These are phyloP conservation scores for Colossoma macropomum DNA, from an alignment of 2,113 vertebrate genomes.

Conservation along the genomic window DNA sequence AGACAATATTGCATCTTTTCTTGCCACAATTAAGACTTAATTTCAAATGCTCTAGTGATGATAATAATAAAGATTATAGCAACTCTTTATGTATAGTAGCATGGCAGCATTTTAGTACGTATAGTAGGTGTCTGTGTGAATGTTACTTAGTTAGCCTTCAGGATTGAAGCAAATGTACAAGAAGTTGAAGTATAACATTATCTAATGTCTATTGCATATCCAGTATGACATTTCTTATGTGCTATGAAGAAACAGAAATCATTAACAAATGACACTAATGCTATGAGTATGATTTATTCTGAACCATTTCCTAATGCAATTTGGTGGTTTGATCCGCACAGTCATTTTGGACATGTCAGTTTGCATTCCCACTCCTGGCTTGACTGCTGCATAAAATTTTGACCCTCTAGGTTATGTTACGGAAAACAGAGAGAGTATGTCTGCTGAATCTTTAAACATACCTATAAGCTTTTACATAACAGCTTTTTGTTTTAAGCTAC, in stretches of 20 bases:
- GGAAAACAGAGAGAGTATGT: not conserved
- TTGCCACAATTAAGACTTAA: no score
- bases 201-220: not conserved
- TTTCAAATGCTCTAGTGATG: not conserved
- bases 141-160: not conserved
- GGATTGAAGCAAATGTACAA: not conserved
- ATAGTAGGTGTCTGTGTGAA: not conserved
- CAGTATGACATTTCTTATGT: not conserved
- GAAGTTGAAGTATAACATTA: not conserved
- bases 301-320: not conserved
- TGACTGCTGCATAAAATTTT: not conserved
- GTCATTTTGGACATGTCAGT: slow-evolving; percentile 8
- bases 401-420: not conserved
- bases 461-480: no score
- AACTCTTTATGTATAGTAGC: not conserved
- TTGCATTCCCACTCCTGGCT: not conserved
- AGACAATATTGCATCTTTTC: not conserved
- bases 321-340: not conserved
- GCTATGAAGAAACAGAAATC: not conserved
- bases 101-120: not conserved
- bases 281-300: not conserved
- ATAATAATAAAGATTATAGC: not conserved
- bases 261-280: slow-evolving; percentile 10
- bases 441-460: not conserved
- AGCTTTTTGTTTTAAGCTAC: no score